Percentiles rank a stretch among this genome's conserved stretches.
Conservation (phyloP, 35 echinoderm and acorn worm genomes). For the Hemicentrotus pulcherrimus region DNA sequence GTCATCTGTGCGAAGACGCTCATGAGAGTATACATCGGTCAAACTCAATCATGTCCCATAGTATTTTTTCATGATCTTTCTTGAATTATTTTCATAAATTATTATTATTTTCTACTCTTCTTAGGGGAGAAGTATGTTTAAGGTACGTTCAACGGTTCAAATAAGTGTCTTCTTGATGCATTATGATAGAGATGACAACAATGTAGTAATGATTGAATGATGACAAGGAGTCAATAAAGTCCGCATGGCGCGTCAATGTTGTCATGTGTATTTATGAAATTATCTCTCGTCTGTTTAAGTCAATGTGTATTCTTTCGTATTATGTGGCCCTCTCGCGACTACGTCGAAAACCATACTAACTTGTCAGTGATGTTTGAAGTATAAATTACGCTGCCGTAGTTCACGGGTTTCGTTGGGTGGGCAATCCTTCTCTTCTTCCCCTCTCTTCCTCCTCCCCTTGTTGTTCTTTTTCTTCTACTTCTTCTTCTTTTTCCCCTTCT, state of each 20-base stretch:
- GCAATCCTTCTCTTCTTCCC: no score
- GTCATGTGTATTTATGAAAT: conserved; percentile 31
- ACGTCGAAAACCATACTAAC: no score
- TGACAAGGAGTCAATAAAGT: background rate
- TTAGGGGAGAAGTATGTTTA: background rate
- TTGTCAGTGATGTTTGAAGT: no score
- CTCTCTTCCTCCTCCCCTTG: no score
- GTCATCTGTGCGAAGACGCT: background rate
- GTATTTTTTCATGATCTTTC: background rate
- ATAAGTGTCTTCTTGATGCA: background rate
- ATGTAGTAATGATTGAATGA: background rate
- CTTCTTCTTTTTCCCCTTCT: no score
- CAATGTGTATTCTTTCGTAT: no score
- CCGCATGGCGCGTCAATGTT: background rate
- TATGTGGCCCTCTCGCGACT: no score
- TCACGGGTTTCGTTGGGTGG: no score
- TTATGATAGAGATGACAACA: background rate
- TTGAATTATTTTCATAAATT: background rate
- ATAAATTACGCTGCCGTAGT: no score
- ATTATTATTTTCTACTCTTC: background rate
- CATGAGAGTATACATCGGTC: background rate
- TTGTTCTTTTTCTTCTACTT: no score
- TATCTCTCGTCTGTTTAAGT: background rate
- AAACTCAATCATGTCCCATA: background rate
- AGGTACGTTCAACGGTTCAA: background rate